These are phyloP conservation scores for Anodontia alba DNA, from an alignment of 2,888 invertebrate genomes.

Conservation along the genomic window DNA sequence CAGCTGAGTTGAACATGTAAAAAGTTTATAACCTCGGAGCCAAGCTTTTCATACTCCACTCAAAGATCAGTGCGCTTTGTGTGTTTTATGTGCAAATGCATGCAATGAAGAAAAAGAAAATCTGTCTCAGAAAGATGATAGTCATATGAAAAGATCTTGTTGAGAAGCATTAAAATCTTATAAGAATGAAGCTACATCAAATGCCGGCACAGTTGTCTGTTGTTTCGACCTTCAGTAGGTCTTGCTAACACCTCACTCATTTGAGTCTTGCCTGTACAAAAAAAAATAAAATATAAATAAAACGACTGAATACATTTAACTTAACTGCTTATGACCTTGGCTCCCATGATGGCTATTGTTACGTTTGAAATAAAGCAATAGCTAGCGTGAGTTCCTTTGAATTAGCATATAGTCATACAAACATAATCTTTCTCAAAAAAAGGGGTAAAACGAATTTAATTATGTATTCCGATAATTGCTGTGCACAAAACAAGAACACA, in stretches of 20 bases:
- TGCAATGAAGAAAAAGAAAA: slow-evolving; percentile 10
- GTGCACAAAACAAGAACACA: slow-evolving; percentile 19
- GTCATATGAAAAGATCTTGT: slow-evolving; percentile 31
- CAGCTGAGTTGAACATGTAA: too few relatives aligned
- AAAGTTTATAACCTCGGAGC: too few relatives aligned
- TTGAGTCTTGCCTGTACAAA: slow-evolving; percentile 25
- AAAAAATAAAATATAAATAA: too few relatives aligned
- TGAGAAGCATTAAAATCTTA: slow-evolving; percentile 24
- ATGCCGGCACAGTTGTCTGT: not conserved
- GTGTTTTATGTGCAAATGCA: slow-evolving; percentile 23
- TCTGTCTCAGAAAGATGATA: slow-evolving; percentile 11
- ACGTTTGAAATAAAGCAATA: slow-evolving; percentile 33
- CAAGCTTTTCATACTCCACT: slow-evolving; percentile 33
- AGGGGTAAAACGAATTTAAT: slow-evolving; percentile 21
- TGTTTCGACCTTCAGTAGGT: slow-evolving; percentile 2
- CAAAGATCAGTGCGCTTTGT: slow-evolving; percentile 42
- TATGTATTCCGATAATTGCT: slow-evolving; percentile 30
- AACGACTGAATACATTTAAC: too few relatives aligned
- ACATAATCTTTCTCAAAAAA: slow-evolving; percentile 11
- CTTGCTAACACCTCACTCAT: not conserved
- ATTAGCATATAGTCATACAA: slow-evolving; percentile 31
- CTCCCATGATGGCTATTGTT: slow-evolving; percentile 25
- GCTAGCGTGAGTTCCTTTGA: slow-evolving; percentile 25
- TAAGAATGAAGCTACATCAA: slow-evolving; percentile 15
- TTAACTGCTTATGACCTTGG: slow-evolving; percentile 29